Evolutionary conservation across 1,140 invertebrate genomes (phyloP).

Genomic region (Anastrepha ludens): DNA sequence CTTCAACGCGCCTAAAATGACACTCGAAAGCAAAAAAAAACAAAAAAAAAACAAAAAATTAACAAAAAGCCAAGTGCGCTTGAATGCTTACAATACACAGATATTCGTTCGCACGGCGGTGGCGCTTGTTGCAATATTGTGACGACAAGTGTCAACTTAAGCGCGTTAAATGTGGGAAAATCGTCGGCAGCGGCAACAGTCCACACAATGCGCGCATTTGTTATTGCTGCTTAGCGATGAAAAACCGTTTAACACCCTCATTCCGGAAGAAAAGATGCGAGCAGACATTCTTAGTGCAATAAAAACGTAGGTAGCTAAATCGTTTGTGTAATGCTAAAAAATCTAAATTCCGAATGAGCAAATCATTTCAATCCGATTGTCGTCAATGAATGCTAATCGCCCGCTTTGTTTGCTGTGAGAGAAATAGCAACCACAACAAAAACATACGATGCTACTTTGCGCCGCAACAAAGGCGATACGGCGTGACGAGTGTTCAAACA

Average conservation of each 20-base stretch:
- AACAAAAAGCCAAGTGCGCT: too few species aligned
- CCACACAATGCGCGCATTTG: background rate
- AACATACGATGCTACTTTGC: background rate
- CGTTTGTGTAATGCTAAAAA: slow-evolving; percentile 41
- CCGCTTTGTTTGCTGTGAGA: background rate
- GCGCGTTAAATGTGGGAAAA: slow-evolving; percentile 44
- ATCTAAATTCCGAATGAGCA: slow-evolving; percentile 25
- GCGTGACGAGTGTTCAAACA: slow-evolving; percentile 26
- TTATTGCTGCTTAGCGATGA: slow-evolving; percentile 11
- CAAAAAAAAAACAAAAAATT: too few species aligned
- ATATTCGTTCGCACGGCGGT: background rate
- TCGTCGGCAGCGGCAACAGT: slow-evolving; percentile 13
- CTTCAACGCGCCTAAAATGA: slow-evolving; percentile 32
- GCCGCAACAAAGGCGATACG: slow-evolving; percentile 20
- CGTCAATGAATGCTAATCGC: slow-evolving; percentile 50
- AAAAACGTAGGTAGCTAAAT: slow-evolving; percentile 1
- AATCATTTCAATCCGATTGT: slow-evolving; percentile 36
- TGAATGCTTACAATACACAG: background rate
- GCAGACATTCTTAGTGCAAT: background rate
- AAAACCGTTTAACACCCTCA: slow-evolving; percentile 26
- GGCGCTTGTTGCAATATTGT: slow-evolving; percentile 3
- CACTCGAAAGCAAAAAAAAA: background rate
- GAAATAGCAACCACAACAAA: background rate
- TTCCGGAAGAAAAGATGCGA: background rate
- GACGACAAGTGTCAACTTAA: slow-evolving; percentile 45